Conservation (phyloP, 2,888 invertebrate genomes). For the Plusia festucae region DNA sequence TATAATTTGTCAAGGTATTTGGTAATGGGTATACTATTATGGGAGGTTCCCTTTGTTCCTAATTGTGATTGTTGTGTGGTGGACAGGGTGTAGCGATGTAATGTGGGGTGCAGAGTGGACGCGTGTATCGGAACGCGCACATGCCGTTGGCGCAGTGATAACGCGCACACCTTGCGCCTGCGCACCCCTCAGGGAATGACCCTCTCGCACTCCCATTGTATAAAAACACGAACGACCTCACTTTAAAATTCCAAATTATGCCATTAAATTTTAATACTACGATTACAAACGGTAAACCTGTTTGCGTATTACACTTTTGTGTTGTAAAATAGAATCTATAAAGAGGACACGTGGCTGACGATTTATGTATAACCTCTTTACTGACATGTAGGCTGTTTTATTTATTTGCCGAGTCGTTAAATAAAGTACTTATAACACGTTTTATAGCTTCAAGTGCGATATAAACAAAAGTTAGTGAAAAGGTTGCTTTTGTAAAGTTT, state of each 20-base stretch:
- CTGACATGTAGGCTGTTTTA: constrained; percentile 13
- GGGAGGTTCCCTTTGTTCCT: constrained; percentile 76
- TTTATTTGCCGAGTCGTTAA: constrained; percentile 44
- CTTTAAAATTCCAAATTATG: constrained; percentile 54
- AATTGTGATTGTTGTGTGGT: constrained; percentile 71
- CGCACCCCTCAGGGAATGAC: constrained; percentile 80
- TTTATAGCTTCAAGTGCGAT: constrained; percentile 2
- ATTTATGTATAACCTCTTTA: constrained; percentile 23
- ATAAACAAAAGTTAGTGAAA: background rate
- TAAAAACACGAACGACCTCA: constrained; percentile 53
- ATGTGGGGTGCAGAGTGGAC: constrained; percentile 70
- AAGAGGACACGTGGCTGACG: constrained; percentile 48
- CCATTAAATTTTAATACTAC: constrained; percentile 46
- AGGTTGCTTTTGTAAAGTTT: background rate
- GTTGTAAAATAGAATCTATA: constrained; percentile 21
- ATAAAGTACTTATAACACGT: constrained; percentile 1
- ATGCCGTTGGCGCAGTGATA: constrained; percentile 84
- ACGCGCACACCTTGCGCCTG: constrained; percentile 86
- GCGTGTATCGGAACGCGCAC: constrained; percentile 86
- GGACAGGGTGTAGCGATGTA: constrained; percentile 65
- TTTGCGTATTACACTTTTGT: constrained; percentile 35
- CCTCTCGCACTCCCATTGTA: constrained; percentile 76
- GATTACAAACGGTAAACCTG: constrained; percentile 49
- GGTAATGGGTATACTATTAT: constrained; percentile 59
- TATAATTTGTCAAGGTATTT: constrained; percentile 64